Percentiles rank a stretch among this genome's conserved stretches.
These are phyloP conservation scores for Apeltes quadracus DNA, from an alignment of 2,113 vertebrate species.

Conservation along the genomic window DNA sequence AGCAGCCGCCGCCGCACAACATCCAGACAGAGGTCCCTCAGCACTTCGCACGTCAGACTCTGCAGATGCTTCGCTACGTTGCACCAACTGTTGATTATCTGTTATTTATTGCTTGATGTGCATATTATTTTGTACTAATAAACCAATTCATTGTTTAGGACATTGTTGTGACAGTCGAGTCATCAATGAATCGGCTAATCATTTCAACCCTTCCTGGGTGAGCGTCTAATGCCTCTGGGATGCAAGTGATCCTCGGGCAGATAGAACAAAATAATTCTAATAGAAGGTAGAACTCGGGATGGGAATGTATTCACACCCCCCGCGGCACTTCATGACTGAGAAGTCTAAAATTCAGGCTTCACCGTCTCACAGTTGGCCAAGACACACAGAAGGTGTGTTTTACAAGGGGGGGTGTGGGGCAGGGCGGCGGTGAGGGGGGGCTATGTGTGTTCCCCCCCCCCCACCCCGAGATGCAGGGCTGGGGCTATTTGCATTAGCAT, in stretches of 20 bases:
- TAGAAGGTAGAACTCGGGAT: neutral
- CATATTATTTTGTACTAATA: neutral
- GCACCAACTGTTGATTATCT: neutral
- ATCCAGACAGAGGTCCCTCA: conserved; percentile 22
- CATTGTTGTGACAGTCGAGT: neutral
- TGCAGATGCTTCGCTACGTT: neutral
- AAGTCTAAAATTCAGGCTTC: conserved; percentile 44
- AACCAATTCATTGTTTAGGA: neutral
- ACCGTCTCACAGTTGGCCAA: conserved; percentile 56
- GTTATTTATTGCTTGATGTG: neutral
- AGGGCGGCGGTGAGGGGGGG: no score
- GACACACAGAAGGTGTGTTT: conserved; percentile 60
- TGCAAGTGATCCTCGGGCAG: conserved; percentile 21
- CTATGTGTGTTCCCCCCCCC: conserved; percentile 51
- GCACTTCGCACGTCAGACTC: neutral
- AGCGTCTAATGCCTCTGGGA: neutral
- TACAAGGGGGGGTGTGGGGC: conserved; percentile 35
- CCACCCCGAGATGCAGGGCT: conserved; percentile 41
- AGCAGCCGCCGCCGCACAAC: conserved; percentile 11
- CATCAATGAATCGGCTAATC: conserved; percentile 9
- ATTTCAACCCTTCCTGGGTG: neutral
- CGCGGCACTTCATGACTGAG: conserved; percentile 45
- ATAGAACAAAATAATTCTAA: conserved; percentile 6
- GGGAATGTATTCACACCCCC: conserved; percentile 54
- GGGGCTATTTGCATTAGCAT: conserved; percentile 67